Evolutionary conservation across 2,888 invertebrate species (phyloP).

Genomic region (Pemphredon lugubris): DNA sequence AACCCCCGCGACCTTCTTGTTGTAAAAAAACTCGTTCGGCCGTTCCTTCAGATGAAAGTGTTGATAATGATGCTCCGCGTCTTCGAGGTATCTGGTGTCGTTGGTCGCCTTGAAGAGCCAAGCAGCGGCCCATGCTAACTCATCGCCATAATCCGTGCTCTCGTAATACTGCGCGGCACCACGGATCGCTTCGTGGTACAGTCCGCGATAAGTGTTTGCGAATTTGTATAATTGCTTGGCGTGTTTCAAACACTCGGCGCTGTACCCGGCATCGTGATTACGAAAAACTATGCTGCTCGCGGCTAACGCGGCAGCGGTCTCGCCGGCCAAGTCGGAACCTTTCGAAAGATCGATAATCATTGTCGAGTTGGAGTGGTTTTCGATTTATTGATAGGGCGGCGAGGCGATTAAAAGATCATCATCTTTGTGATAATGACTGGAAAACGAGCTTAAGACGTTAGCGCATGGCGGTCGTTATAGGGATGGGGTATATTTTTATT

Average conservation of each 20-base stretch:
- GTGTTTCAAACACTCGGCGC: conserved; percentile 80
- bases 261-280: conserved; percentile 79
- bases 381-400: no score
- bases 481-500: no score
- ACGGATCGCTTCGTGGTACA: conserved; percentile 82
- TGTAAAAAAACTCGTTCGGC: conserved; percentile 83
- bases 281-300: conserved; percentile 83
- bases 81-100: conserved; percentile 80
- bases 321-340: conserved; percentile 85
- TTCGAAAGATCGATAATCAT: no score
- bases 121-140: conserved; percentile 83
- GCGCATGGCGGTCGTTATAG: no score
- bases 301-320: conserved; percentile 84
- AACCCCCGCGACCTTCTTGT: conserved; percentile 83
- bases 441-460: no score
- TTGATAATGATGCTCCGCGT: conserved; percentile 82
- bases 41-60: conserved; percentile 81
- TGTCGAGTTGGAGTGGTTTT: no score
- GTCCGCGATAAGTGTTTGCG: conserved; percentile 81
- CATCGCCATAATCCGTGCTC: conserved; percentile 83
- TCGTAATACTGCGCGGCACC: conserved; percentile 82
- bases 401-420: no score
- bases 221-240: conserved; percentile 82
- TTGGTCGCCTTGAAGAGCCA: conserved; percentile 83
- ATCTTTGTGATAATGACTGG: no score